phyloP scores from a whole-genome alignment of 2,113 vertebrate species.

The Pithys albifrons region DNA sequence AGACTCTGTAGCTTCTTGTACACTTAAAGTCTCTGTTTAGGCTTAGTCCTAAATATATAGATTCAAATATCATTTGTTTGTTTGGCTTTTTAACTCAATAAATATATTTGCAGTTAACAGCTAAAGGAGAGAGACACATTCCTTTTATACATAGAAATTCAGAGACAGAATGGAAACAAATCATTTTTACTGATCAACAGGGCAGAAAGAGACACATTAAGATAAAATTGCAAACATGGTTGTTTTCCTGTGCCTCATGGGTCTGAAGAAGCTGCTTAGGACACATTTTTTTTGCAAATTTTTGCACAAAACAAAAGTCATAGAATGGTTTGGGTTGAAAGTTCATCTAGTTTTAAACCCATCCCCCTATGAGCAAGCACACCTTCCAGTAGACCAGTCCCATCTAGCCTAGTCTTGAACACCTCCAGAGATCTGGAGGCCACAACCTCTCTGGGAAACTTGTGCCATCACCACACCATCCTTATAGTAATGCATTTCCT shows the following conservation, averaged over 20 bases:
- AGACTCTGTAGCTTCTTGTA: neutral
- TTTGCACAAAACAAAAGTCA: neutral
- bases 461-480: no score
- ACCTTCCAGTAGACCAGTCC: neutral
- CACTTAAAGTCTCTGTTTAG: neutral
- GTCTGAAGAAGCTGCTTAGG: neutral
- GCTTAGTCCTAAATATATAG: neutral
- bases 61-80: neutral
- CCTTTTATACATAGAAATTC: neutral
- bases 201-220: neutral
- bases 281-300: neutral
- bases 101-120: neutral
- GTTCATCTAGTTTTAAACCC: neutral
- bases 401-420: neutral
- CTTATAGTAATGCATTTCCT: neutral
- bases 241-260: neutral
- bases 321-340: neutral
- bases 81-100: neutral
- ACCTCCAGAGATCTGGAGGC: neutral
- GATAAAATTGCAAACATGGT: neutral
- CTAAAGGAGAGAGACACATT: neutral
- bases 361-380: neutral
- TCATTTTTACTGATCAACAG: neutral
- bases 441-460: rapidly evolving
- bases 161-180: neutral